A percentile compares a stretch with the other conserved stretches of the same genome.
phyloP scores from a whole-genome alignment of 2,113 vertebrate species.

The Pyrgilauda ruficollis region DNA sequence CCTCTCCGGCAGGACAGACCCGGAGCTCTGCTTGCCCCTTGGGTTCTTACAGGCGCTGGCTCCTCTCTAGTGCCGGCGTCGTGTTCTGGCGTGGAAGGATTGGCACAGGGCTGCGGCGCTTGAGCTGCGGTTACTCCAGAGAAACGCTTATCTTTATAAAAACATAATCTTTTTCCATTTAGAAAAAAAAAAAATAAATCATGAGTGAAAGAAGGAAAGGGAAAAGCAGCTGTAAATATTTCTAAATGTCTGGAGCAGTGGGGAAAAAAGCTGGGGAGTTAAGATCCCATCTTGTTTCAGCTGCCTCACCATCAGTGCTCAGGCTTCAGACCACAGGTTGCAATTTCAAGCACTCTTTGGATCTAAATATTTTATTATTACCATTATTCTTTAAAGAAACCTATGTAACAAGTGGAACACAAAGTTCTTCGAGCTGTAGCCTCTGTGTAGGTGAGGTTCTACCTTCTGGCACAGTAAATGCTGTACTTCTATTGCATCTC shows the following conservation, averaged over 20 bases:
- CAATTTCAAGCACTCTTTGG: not conserved
- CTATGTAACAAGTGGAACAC: not conserved
- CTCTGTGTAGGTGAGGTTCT: not conserved
- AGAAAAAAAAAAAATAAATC: not conserved
- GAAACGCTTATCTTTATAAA: not conserved
- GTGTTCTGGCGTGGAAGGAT: not conserved
- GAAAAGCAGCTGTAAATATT: not conserved
- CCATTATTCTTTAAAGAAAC: not conserved
- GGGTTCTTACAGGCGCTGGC: fast-evolving
- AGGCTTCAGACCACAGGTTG: not conserved
- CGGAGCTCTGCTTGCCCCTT: fast-evolving
- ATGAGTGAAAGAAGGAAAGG: not conserved
- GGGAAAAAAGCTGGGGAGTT: not conserved
- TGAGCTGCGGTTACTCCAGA: not conserved
- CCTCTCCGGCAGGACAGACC: fast-evolving
- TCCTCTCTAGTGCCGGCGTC: not conserved
- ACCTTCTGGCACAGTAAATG: not conserved
- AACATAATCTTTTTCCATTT: not conserved
- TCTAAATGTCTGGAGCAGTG: not conserved
- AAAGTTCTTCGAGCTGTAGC: not conserved
- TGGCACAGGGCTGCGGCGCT: not conserved
- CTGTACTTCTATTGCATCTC: not conserved
- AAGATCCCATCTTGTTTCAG: not conserved
- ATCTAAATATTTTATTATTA: not conserved
- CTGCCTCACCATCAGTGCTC: not conserved